Conservation (phyloP, 2,113 vertebrate species). For the Dromaius novaehollandiae region DNA sequence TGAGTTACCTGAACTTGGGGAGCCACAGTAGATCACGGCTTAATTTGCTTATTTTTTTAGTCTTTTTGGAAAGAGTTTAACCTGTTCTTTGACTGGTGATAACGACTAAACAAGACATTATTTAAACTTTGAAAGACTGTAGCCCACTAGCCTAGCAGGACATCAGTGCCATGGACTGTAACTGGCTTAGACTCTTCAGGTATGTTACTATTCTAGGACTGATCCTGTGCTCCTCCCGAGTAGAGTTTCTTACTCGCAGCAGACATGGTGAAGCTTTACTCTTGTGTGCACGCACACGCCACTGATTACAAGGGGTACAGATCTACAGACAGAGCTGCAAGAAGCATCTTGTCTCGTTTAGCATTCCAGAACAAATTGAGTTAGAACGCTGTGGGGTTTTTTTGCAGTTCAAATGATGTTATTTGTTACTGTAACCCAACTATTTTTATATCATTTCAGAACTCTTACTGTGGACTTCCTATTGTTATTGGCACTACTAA, state of each 20-base stretch:
- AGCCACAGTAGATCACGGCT: neutral
- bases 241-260: accelerated
- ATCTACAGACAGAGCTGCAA: neutral
- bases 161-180: accelerated
- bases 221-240: accelerated
- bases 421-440: neutral
- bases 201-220: neutral
- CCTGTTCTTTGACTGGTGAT: neutral
- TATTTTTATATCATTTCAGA: neutral
- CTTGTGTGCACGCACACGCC: neutral
- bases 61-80: neutral
- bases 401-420: neutral
- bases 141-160: neutral
- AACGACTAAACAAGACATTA: neutral
- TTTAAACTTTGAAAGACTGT: neutral
- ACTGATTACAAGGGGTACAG: neutral
- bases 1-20: neutral
- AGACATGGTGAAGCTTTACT: neutral
- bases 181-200: neutral
- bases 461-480: neutral
- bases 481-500: conserved; percentile 24
- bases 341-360: neutral
- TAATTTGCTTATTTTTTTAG: neutral
- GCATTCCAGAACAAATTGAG: neutral
- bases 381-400: neutral